phyloP scores from a whole-genome alignment of 2,113 vertebrate species.

The Sminthopsis crassicaudata region DNA sequence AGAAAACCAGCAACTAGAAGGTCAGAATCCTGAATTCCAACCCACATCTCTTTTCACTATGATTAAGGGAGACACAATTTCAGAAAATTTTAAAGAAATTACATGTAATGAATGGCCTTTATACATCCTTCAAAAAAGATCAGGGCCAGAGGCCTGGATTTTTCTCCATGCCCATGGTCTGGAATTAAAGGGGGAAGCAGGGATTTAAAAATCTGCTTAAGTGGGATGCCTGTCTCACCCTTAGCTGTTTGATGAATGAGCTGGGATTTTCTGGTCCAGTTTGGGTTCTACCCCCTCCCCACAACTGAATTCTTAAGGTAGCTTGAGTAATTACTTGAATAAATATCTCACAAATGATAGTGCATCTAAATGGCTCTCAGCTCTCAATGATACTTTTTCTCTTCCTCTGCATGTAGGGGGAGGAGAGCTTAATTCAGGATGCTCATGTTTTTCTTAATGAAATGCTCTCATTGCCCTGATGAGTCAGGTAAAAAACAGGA shows the following conservation, averaged over 20 bases:
- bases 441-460: not conserved
- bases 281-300: rapidly evolving
- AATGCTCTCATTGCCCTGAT: rapidly evolving
- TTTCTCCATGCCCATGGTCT: not conserved
- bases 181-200: not conserved
- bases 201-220: not conserved
- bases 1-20: not conserved
- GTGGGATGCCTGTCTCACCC: rapidly evolving
- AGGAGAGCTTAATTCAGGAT: not conserved
- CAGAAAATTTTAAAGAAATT: not conserved
- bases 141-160: not conserved
- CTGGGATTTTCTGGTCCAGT: not conserved
- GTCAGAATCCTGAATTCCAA: not conserved
- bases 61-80: not conserved
- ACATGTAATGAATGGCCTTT: not conserved
- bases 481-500: not conserved
- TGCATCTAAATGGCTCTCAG: rapidly evolving
- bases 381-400: not conserved
- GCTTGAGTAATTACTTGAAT: rapidly evolving
- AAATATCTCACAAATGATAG: not conserved
- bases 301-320: rapidly evolving
- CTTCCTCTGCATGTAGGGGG: rapidly evolving
- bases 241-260: not conserved
- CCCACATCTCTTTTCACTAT: not conserved
- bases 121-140: not conserved